phyloP scores from a whole-genome alignment of 2,888 invertebrate species.

The Hirtodrosophila trivittata region DNA sequence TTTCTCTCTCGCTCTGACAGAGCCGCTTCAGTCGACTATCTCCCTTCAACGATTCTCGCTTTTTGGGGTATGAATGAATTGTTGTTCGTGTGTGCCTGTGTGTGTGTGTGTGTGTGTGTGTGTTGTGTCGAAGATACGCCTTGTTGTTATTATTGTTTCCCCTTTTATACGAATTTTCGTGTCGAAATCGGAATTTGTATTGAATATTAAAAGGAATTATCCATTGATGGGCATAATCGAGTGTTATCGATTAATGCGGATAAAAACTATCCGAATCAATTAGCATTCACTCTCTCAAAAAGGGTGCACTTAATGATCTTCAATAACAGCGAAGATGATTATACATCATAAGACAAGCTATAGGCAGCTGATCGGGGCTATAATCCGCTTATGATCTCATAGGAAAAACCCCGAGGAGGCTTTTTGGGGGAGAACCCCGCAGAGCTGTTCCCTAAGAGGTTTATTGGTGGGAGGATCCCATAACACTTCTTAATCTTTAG shows the following conservation, averaged over 20 bases:
- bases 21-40: too few relatives aligned
- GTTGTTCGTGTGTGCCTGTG: slow-evolving; percentile 33
- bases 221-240: slow-evolving; percentile 54
- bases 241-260: slow-evolving; percentile 3
- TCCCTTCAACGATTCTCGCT: neutral
- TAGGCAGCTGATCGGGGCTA: too few relatives aligned
- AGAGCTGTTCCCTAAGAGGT: too few relatives aligned
- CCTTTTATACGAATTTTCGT: slow-evolving; percentile 39
- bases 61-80: slow-evolving; percentile 68
- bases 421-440: too few relatives aligned
- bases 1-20: slow-evolving; percentile 8
- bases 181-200: slow-evolving; percentile 49
- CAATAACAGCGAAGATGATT: too few relatives aligned
- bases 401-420: too few relatives aligned
- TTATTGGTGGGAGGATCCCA: too few relatives aligned
- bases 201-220: slow-evolving; percentile 14
- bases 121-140: slow-evolving; percentile 16
- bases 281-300: too few relatives aligned
- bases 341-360: too few relatives aligned
- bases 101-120: slow-evolving; percentile 10
- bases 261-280: slow-evolving; percentile 2
- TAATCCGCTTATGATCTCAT: too few relatives aligned
- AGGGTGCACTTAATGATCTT: too few relatives aligned
- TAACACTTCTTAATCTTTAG: too few relatives aligned
- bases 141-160: slow-evolving; percentile 21